Evolutionary conservation across 2,797 vertebrate species (phyloP), one percentile per base, ranked within the genome.

Genomic region (Leuciscus waleckii): DNA sequence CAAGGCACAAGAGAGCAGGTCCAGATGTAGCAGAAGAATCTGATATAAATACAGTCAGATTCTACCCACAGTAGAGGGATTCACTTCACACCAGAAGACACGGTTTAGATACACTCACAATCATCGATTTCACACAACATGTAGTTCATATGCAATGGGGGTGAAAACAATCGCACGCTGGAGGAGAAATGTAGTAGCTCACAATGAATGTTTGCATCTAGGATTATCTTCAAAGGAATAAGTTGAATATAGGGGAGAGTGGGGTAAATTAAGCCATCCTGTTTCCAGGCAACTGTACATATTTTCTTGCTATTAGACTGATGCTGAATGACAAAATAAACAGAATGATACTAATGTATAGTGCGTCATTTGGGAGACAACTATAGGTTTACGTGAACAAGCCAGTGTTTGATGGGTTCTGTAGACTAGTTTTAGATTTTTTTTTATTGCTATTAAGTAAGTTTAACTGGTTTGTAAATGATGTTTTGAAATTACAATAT

Each of bases 1-100:
- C 70, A 81, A 23, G 70, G 89, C 82, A 89, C 82, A 85, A 83
- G 88, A 90, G 81, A 84, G 70, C 41, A 54, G 65, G 79, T 74
- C 46, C 75, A 2, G n/a, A 61, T 61, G 71, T 70, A 67, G 85
- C 43, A 58, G n/a, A 21, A 82, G 49, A 58, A 26, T 41, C 75
- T 29, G 61, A 75, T 84, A 71, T 29, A 78, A 81, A 83, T 79
- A 35, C n/a, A 87, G 63, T 13, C 65, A 10, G 65, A 75, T 85
- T 51, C 56, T 82, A 75, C 10, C 67, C 54, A 49, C 82, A 84
- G 69, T 61, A 70, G 39, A 75, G 67, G 58, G 71, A 81, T 43
- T 68, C 68, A 79, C 49, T 32, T 51, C 61, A 77, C 82, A 29
- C 41, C 3, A 10, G 43, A 46, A 56, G 61, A 54, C 23, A 32